Conservation (phyloP, 2,888 invertebrate species). For the Sisyra terminalis region DNA sequence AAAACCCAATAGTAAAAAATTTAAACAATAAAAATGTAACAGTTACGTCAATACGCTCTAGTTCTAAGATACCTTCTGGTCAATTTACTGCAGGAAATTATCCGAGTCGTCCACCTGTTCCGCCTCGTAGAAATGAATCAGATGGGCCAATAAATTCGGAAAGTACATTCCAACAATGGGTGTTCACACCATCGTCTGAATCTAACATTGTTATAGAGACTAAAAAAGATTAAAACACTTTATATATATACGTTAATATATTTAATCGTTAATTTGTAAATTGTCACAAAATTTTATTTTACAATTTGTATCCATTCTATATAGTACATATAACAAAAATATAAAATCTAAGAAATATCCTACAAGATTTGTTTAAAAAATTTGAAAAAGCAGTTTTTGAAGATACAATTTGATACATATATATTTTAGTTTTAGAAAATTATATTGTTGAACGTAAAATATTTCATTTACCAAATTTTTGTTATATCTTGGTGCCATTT, state of each 20-base stretch:
- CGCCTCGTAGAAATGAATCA: slow-evolving; percentile 23
- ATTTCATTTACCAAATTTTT: neutral
- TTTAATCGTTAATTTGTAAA: neutral
- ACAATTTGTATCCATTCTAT: neutral
- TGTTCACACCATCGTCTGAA: slow-evolving; percentile 21
- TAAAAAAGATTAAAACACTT: slow-evolving; percentile 13
- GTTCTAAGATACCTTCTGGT: slow-evolving; percentile 32
- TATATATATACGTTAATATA: slow-evolving; percentile 8
- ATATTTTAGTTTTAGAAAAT: neutral
- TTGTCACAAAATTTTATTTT: too few relatives aligned
- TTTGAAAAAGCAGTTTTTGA: neutral
- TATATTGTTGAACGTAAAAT: too few relatives aligned
- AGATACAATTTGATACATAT: neutral
- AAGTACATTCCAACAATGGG: slow-evolving; percentile 27
- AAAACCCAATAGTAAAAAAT: slow-evolving; percentile 29
- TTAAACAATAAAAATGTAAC: slow-evolving; percentile 35
- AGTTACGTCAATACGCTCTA: slow-evolving; percentile 44
- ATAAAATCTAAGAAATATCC: neutral
- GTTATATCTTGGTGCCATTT: slow-evolving; percentile 2
- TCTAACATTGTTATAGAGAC: slow-evolving; percentile 12
- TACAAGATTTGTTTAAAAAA: neutral
- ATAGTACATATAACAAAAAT: neutral
- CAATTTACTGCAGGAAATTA: slow-evolving; percentile 17
- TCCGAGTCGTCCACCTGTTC: slow-evolving; percentile 28
- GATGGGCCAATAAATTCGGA: slow-evolving; percentile 14